Evolutionary conservation across 2,113 vertebrate genomes (phyloP).

Genomic region (Micromys minutus): DNA sequence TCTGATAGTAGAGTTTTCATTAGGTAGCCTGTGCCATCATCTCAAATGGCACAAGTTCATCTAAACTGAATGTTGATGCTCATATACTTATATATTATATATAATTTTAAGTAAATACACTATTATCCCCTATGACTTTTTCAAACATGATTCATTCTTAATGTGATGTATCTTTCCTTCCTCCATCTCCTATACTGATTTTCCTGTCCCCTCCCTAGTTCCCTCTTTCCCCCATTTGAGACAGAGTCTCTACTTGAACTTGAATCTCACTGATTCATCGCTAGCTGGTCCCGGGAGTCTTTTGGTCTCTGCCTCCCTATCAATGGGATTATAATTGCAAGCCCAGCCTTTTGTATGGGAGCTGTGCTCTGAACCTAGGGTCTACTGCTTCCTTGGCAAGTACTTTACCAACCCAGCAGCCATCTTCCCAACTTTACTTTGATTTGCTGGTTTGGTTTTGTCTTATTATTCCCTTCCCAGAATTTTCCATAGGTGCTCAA

Average conservation of each 20-base stretch:
- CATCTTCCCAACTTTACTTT: background rate
- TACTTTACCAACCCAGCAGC: background rate
- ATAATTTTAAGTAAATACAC: background rate
- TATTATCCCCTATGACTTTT: background rate
- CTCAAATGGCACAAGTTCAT: background rate
- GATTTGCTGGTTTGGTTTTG: background rate
- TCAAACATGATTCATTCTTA: background rate
- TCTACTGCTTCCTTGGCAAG: background rate
- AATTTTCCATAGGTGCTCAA: background rate
- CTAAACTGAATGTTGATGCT: background rate
- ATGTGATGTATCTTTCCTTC: background rate
- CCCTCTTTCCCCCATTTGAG: background rate
- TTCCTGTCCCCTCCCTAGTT: background rate
- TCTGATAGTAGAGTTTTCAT: background rate
- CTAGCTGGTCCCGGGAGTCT: background rate
- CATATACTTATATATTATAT: background rate
- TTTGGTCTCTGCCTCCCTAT: background rate
- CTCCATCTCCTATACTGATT: background rate
- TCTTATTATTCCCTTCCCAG: background rate
- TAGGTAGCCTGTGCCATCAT: background rate
- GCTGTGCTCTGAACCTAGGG: background rate
- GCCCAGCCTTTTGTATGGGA: background rate
- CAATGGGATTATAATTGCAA: background rate
- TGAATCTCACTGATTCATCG: too few relatives aligned
- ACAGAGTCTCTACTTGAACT: background rate